Evolutionary conservation across 1,140 invertebrate species (phyloP).

Genomic region (Oedothorax gibbosus): DNA sequence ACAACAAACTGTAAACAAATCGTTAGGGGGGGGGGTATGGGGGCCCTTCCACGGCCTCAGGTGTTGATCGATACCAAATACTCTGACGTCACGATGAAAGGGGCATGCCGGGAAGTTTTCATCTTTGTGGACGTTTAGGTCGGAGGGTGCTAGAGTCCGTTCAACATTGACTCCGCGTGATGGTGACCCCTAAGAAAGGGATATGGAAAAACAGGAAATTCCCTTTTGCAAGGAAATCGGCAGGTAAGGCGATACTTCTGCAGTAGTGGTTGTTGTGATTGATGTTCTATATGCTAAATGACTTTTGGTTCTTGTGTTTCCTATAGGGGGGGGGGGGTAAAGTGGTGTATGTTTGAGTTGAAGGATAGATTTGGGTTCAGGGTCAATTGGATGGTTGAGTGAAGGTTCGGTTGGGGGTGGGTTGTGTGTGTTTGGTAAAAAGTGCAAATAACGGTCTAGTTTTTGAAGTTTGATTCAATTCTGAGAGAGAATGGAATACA

Average conservation of each 20-base stretch:
- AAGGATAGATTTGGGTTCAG: not conserved
- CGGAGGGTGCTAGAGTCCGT: too few relatives aligned
- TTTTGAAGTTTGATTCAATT: too few relatives aligned
- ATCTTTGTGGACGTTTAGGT: too few relatives aligned
- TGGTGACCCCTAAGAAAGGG: constrained; percentile 60
- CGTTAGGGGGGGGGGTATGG: not conserved
- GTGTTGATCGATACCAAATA: constrained; percentile 10
- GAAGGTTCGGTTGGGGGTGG: not conserved
- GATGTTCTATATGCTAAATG: too few relatives aligned
- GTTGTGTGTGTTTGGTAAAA: too few relatives aligned
- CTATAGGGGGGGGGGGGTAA: too few relatives aligned
- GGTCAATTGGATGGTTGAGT: not conserved
- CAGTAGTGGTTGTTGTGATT: too few relatives aligned
- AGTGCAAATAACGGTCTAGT: too few relatives aligned
- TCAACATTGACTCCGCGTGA: not conserved
- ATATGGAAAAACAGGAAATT: constrained; percentile 51
- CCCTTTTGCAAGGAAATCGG: constrained; percentile 44
- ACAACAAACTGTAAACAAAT: too few relatives aligned
- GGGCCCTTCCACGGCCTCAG: constrained; percentile 31
- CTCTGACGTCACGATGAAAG: not conserved
- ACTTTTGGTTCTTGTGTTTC: too few relatives aligned
- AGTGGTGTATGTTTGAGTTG: too few relatives aligned
- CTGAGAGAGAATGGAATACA: too few relatives aligned
- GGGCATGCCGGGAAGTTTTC: not conserved
- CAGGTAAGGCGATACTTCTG: constrained; percentile 4